Percentiles rank a stretch among this genome's conserved stretches.
These are phyloP conservation scores for Danio tinwini DNA, from an alignment of 2,797 vertebrate genomes.

Conservation along the genomic window DNA sequence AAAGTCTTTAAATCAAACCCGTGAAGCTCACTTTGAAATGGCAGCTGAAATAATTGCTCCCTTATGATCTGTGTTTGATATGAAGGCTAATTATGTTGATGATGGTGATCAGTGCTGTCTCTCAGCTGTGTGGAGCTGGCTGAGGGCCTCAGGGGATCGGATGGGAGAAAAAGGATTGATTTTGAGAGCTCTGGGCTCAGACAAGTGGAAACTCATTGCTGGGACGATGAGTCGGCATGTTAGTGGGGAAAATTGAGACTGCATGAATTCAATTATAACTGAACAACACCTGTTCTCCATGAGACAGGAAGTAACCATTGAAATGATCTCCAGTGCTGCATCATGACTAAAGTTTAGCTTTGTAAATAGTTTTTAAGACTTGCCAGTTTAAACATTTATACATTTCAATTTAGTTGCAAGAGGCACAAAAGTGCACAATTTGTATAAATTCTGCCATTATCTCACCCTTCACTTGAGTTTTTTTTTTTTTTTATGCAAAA, in stretches of 20 bases:
- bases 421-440: too few species aligned
- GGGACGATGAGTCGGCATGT: neutral
- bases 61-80: conserved; percentile 49
- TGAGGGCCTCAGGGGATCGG: conserved; percentile 32
- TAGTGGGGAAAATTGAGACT: conserved; percentile 21
- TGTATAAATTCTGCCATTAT: too few species aligned
- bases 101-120: conserved; percentile 47
- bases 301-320: neutral
- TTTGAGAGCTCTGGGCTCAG: conserved; percentile 27
- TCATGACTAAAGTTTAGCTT: too few species aligned
- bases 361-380: too few species aligned
- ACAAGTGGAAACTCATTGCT: conserved; percentile 21
- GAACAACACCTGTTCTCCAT: neutral
- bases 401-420: too few species aligned
- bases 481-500: too few species aligned
- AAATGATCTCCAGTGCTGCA: neutral
- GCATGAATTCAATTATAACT: neutral
- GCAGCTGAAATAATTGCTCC: conserved; percentile 47
- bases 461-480: too few species aligned
- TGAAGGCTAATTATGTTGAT: conserved; percentile 58
- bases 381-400: too few species aligned
- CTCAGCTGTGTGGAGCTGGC: conserved; percentile 45
- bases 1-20: neutral
- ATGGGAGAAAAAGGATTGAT: conserved; percentile 35
- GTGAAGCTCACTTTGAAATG: conserved; percentile 31